Percentiles rank a stretch among this genome's conserved stretches.
Conservation (phyloP, 1,140 invertebrate species). For the Ceratosolen solmsi region DNA sequence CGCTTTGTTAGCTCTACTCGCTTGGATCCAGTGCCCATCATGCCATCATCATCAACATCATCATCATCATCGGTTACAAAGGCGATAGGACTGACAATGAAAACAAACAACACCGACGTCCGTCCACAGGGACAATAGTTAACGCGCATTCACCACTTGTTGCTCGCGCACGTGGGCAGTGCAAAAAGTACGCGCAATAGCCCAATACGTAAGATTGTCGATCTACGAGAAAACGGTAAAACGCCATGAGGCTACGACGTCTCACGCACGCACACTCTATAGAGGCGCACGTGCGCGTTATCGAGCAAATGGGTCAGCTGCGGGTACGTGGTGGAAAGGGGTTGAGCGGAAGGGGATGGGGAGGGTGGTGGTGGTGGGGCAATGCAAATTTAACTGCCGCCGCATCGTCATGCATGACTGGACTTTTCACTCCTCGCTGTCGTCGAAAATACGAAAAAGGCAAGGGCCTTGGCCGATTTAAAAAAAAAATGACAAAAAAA, state of each 20-base stretch:
- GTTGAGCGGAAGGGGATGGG: not conserved
- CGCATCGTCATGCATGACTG: not conserved
- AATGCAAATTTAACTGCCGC: slow-evolving; percentile 23
- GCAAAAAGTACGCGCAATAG: not conserved
- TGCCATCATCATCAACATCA: no score
- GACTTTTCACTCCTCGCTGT: not conserved
- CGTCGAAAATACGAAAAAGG: not conserved
- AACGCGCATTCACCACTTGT: not conserved
- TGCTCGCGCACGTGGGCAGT: not conserved
- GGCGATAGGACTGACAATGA: no score
- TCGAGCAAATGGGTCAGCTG: slow-evolving; percentile 22
- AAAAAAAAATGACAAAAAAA: not conserved
- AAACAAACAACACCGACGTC: no score
- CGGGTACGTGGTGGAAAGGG: not conserved
- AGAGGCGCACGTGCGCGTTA: not conserved
- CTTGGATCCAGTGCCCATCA: no score
- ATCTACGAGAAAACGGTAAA: not conserved
- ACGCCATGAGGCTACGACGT: not conserved
- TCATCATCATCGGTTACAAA: no score
- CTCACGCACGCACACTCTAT: no score
- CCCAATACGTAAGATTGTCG: not conserved
- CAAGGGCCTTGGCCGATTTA: slow-evolving; percentile 7
- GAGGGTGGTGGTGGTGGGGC: not conserved
- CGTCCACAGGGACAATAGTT: no score
- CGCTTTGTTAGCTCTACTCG: no score